Percentiles rank a stretch among this genome's conserved stretches.
Conservation (phyloP, 2,797 vertebrate genomes). For the Amblyopsis hoosieri region DNA sequence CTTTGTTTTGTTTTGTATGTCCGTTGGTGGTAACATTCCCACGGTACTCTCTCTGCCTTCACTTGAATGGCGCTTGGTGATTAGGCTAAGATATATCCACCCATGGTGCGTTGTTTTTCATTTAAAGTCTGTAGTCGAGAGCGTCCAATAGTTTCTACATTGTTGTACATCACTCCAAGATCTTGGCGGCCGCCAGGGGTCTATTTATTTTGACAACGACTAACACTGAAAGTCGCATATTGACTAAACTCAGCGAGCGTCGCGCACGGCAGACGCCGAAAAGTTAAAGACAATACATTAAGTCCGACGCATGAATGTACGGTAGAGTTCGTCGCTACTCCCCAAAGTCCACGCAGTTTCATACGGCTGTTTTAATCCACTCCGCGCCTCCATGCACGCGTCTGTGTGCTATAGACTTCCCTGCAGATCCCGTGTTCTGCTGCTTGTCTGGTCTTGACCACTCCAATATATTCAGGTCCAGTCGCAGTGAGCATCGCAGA, state of each 20-base stretch:
- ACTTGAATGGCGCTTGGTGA: too few species aligned
- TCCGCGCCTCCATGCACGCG: constrained; percentile 25
- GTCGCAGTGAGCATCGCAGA: constrained; percentile 43
- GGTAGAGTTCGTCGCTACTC: neutral
- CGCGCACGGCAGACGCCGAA: constrained; percentile 17
- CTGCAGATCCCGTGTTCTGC: constrained; percentile 41
- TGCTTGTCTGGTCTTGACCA: constrained; percentile 63
- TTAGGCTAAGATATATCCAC: too few species aligned
- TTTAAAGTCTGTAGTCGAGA: constrained; percentile 17
- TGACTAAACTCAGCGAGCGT: constrained; percentile 26
- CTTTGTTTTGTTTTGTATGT: too few species aligned
- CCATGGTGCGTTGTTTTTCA: constrained; percentile 42
- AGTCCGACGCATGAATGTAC: constrained; percentile 24
- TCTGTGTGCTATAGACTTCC: constrained; percentile 43
- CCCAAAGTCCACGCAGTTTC: constrained; percentile 42
- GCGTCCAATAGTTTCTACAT: neutral
- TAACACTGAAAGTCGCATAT: constrained; percentile 25
- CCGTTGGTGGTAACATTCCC: neutral
- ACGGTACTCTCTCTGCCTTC: too few species aligned
- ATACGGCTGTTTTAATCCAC: constrained; percentile 18
- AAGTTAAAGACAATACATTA: constrained; percentile 32
- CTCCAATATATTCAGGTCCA: constrained; percentile 62
- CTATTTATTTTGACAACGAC: constrained; percentile 23
- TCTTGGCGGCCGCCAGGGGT: constrained; percentile 13
- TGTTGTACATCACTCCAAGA: constrained; percentile 34